Base-by-base conservation (phyloP, 2,888 invertebrate genomes). In the Anorthoa munda region DNA sequence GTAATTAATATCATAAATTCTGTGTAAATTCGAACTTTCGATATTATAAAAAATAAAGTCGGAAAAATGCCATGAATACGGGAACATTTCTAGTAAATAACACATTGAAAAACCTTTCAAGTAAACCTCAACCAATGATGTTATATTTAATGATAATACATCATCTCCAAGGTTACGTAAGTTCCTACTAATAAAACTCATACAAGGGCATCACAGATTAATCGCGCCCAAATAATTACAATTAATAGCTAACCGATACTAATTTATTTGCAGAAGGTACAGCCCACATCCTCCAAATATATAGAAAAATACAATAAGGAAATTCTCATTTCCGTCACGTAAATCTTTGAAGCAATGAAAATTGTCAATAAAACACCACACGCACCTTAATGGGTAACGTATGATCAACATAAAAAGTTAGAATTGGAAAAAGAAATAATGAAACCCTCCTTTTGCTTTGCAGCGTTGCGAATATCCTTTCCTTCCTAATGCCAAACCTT, bases 321-420 rank as follows among this genome's bases (percentile, higher is more conserved):
- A 81, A 81, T 74, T 55, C 73, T 23, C 15, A 73, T 65, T 70
- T 77, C 63, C 60, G 53, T 21, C 50, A 67, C 53, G 17, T 71
- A 73, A 81, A 55, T 71, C 58, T 82, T 18, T 4, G 11, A 66
- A 26, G 39, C 45, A 81, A 76, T 75, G 48, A 68, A 79, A 77
- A 66, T 60, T 55, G 51, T 53, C 72, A 48, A 23, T 48, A 63
- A 72, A 68, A 55, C 3, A 67, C 9, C 12, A 26, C 26, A 50
- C 21, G 7, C 11, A 17, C 39, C 26, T 60, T 11, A 26, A 13
- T 60, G 0, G 0, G 31, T 21, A 23, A 48, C 21, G 51, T 75
- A 69, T 7, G 9, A 50, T 60, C 60, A 55, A 50, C 68, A 48
- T n/a, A 4, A 45, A 59, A 39, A 39, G 9, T 31, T 39, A 39